These are phyloP conservation scores for Halcyon badia DNA, from an alignment of 2,797 vertebrate genomes.

Conservation along the genomic window DNA sequence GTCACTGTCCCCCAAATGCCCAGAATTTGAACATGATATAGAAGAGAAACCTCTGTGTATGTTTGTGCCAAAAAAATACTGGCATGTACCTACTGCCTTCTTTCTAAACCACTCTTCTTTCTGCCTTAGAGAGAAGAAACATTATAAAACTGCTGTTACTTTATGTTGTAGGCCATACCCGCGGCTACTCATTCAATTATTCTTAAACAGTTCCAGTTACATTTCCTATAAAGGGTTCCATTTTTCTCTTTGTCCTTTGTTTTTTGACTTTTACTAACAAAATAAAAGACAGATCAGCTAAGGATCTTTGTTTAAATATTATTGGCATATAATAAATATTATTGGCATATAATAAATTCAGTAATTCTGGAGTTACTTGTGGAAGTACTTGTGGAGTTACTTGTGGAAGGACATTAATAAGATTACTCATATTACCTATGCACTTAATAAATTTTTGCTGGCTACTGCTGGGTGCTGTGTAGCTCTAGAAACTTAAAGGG, in stretches of 20 bases:
- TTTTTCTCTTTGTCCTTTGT: slow-evolving; percentile 17
- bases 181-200: background rate
- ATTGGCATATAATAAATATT: slow-evolving; percentile 4
- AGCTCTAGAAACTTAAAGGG: slow-evolving; percentile 7
- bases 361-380: background rate
- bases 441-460: slow-evolving; percentile 45
- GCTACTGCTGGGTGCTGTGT: background rate
- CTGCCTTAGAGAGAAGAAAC: background rate
- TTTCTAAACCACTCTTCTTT: background rate
- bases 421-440: slow-evolving; percentile 42
- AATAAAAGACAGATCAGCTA: slow-evolving; percentile 15
- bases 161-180: background rate
- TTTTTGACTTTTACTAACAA: background rate
- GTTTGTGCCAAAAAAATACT: background rate
- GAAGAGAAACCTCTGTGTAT: background rate
- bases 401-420: slow-evolving; percentile 45
- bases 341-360: background rate
- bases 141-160: background rate
- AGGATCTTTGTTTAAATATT: slow-evolving; percentile 25
- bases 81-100: background rate
- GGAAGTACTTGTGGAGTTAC: background rate
- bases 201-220: background rate
- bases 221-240: background rate
- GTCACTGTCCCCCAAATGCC: background rate
- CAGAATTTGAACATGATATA: background rate